Evolutionary conservation across 2,797 vertebrate species (phyloP).

Genomic region (Loris lydekkerianus): DNA sequence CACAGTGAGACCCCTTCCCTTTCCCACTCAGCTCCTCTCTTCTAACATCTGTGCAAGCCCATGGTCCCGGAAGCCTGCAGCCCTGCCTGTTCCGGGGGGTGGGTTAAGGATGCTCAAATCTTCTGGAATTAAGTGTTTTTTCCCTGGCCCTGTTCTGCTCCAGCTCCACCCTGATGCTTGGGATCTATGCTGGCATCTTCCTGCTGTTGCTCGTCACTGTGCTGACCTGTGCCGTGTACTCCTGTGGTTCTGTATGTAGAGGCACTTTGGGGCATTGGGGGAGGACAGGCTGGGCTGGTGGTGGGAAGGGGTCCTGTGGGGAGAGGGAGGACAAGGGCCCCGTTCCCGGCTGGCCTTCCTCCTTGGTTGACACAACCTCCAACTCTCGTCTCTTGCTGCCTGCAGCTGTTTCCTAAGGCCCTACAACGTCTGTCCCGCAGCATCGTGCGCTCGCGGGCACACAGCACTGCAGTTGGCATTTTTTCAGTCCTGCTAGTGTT

Average conservation of each 20-base stretch:
- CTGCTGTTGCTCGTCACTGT: slow-evolving; percentile 93
- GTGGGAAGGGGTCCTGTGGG: background rate
- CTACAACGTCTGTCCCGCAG: slow-evolving; percentile 94
- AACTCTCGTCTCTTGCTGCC: background rate
- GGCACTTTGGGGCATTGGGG: background rate
- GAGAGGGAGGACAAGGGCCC: background rate
- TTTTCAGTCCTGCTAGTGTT: slow-evolving; percentile 96
- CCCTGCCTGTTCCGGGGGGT: background rate
- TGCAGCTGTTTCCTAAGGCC: slow-evolving; percentile 92
- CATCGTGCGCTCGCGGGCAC: slow-evolving; percentile 95
- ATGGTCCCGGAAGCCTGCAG: no score
- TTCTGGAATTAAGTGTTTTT: background rate
- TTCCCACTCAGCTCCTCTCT: background rate
- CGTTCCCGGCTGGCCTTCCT: background rate
- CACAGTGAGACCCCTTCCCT: slow-evolving; percentile 91
- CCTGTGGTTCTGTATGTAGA: slow-evolving; percentile 93
- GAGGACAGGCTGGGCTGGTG: background rate
- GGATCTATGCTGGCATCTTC: slow-evolving; percentile 94
- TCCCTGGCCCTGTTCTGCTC: slow-evolving; percentile 5
- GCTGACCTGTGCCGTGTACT: slow-evolving; percentile 95
- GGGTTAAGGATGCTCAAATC: background rate
- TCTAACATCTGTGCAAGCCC: background rate
- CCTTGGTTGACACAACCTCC: background rate
- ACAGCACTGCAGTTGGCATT: slow-evolving; percentile 95
- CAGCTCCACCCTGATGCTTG: slow-evolving; percentile 95